phyloP scores from a whole-genome alignment of 92 coral and sea anemone genomes.

The Pocillopora grandis region DNA sequence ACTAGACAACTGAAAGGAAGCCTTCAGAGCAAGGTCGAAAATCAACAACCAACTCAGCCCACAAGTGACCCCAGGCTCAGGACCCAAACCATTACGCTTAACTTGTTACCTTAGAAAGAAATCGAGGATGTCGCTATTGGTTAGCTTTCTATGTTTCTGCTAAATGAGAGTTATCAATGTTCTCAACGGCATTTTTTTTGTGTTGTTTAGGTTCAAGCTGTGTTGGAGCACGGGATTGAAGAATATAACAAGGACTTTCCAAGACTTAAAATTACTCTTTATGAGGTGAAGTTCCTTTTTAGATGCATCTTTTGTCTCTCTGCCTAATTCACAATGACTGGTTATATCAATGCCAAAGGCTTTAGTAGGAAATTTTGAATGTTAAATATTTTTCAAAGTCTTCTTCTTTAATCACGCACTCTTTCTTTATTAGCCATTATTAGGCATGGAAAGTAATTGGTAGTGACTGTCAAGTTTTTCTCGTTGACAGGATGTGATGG shows the following conservation, averaged over 20 bases:
- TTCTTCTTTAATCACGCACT: too few species aligned
- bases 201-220: slow-evolving; percentile 76
- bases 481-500: slow-evolving; percentile 80
- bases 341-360: neutral
- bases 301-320: neutral
- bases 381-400: too few species aligned
- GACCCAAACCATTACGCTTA: too few species aligned
- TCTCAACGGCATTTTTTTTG: neutral
- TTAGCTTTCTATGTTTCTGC: too few species aligned
- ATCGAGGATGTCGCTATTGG: too few species aligned
- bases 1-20: too few species aligned
- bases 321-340: neutral
- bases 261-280: slow-evolving; percentile 79
- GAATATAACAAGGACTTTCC: slow-evolving; percentile 98
- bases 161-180: neutral
- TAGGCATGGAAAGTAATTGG: neutral
- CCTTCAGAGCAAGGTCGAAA: too few species aligned
- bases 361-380: too few species aligned
- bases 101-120: too few species aligned
- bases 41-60: too few species aligned
- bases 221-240: slow-evolving; percentile 90
- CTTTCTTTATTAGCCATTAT: neutral
- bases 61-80: too few species aligned
- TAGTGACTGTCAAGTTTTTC: neutral
- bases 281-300: slow-evolving; percentile 59